Base-by-base conservation (phyloP, 2,797 vertebrate genomes). In the Urocyon cinereoargenteus region DNA sequence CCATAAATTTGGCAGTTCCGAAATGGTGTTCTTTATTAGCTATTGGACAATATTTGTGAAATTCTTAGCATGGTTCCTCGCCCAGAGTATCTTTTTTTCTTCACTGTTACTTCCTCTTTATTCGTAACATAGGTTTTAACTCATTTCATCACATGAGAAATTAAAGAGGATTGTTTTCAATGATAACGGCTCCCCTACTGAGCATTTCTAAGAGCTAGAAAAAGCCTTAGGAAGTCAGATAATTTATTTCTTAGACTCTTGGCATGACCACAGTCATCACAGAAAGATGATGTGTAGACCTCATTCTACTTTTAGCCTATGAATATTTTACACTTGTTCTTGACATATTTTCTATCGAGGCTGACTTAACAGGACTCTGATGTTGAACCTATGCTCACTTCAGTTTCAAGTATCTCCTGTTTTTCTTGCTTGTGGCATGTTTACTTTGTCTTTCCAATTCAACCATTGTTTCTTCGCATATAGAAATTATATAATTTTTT, bases 251-350 rank as follows among this genome's bases (percentile, higher is more conserved):
- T 90, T 89, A 81, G 57, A 61, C 18, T 79, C 90, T 72, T 84
- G 57, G 89, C 62, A 28, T 86, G 72, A 91, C 64, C 34, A 11
- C 15, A 84, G 49, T 73, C 61, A 77, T 72, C 77, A 64, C 57
- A 66, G 78, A 92, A 45, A 89, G 68, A 34, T n/a, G n/a, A 79
- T 22, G 24, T 51, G 9, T 51, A 16, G 62, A 79, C 28, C 84
- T 72, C 70, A 57, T 96, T 84, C 45, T 26, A 16, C 81, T 95
- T 87, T 86, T 75, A 90, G 78, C 5, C 40, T n/a, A 34, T 86
- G 85, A 75, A 82, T 96, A 75, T 91, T 94, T 96, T 77, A 55
- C n/a, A 11, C 31, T 84, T 61, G n/a, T 89, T 90, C 72, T 91
- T 61, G 24, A 66, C 88, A 45, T 34, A 14, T 1, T 85, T 28